These are phyloP conservation scores for Drosophila prosaltans DNA, from an alignment of 1,140 invertebrate species.

Conservation along the genomic window DNA sequence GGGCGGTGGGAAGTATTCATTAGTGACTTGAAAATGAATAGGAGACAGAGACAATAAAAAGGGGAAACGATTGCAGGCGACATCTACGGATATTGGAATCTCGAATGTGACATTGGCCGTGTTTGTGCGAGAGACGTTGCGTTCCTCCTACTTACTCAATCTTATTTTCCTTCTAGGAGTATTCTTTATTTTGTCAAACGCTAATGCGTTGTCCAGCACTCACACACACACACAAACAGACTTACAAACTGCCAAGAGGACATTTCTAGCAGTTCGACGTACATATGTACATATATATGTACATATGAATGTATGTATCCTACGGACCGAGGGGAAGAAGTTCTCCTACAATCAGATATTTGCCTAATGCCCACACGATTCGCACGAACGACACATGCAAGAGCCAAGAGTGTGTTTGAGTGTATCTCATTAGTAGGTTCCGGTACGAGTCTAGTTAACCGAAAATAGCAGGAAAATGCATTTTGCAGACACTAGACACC, in stretches of 20 bases:
- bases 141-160: conserved; percentile 24
- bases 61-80: conserved; percentile 26
- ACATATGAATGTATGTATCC: conserved; percentile 35
- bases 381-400: conserved; percentile 36
- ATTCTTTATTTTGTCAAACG: conserved; percentile 36
- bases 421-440: conserved; percentile 37
- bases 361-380: conserved; percentile 54
- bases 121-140: conserved; percentile 29
- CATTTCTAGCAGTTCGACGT: conserved; percentile 36
- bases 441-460: conserved; percentile 28
- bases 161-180: conserved; percentile 6
- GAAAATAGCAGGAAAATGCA: conserved; percentile 65
- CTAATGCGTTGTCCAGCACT: conserved; percentile 37
- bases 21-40: conserved; percentile 3
- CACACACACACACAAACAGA: conserved; percentile 7
- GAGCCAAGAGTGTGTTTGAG: conserved; percentile 26
- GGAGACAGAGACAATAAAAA: neutral
- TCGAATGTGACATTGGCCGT: conserved; percentile 53
- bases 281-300: too few species aligned
- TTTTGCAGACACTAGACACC: conserved; percentile 53
- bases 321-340: conserved; percentile 6
- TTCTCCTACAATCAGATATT: conserved; percentile 24
- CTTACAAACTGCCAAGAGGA: neutral
- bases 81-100: conserved; percentile 51
- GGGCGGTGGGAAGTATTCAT: neutral